A percentile compares a stretch with the other conserved stretches of the same genome.
phyloP scores from a whole-genome alignment of 2,888 invertebrate species.

The Protophormia terraenovae region DNA sequence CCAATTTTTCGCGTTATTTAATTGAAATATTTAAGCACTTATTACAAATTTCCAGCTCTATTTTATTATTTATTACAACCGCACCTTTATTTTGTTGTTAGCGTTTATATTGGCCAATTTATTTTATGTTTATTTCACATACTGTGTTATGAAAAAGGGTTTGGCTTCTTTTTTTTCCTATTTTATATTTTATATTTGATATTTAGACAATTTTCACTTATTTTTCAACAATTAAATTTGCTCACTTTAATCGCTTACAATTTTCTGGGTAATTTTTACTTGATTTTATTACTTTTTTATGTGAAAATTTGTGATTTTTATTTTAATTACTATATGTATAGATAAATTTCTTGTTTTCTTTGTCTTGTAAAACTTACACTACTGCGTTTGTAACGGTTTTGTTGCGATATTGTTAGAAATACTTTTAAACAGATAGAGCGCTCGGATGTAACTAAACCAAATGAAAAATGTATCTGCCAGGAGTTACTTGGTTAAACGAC shows the following conservation, averaged over 20 bases:
- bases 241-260: slow-evolving; percentile 53
- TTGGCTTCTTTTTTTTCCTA: slow-evolving; percentile 55
- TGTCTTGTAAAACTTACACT: slow-evolving; percentile 44
- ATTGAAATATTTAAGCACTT: slow-evolving; percentile 31
- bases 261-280: slow-evolving; percentile 28
- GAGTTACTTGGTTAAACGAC: slow-evolving; percentile 72
- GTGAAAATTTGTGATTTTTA: slow-evolving; percentile 17
- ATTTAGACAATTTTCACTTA: slow-evolving; percentile 61
- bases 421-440: slow-evolving; percentile 76
- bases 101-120: slow-evolving; percentile 38
- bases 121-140: slow-evolving; percentile 30
- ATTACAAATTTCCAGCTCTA: neutral
- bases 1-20: neutral
- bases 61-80: slow-evolving; percentile 20
- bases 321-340: slow-evolving; percentile 29
- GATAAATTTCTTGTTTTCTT: slow-evolving; percentile 38
- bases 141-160: slow-evolving; percentile 63
- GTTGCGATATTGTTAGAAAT: slow-evolving; percentile 67
- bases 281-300: slow-evolving; percentile 57
- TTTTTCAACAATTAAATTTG: slow-evolving; percentile 51
- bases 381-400: slow-evolving; percentile 39
- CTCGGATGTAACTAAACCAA: slow-evolving; percentile 78
- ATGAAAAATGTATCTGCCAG: slow-evolving; percentile 68
- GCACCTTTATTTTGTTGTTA: slow-evolving; percentile 56
- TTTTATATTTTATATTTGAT: slow-evolving; percentile 44